These are phyloP conservation scores for Trissoscelio sp. DNA, from an alignment of 2,888 invertebrate species.

Conservation along the genomic window DNA sequence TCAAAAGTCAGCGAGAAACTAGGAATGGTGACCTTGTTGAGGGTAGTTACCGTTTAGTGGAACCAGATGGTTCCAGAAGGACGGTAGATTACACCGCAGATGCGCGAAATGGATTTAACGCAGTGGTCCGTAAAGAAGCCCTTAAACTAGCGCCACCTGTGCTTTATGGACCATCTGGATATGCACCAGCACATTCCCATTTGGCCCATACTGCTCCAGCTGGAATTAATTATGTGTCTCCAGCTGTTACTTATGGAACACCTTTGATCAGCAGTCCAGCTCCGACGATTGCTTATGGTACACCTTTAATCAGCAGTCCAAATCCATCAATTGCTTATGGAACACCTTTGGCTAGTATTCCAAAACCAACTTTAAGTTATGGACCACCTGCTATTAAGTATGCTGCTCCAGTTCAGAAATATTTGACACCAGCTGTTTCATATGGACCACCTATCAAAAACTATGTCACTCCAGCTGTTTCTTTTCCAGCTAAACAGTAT, in stretches of 20 bases:
- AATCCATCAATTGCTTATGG: neutral
- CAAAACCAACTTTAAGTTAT: neutral
- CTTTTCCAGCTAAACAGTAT: slow-evolving; percentile 12
- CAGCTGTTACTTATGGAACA: slow-evolving; percentile 22
- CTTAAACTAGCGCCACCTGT: slow-evolving; percentile 81
- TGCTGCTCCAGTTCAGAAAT: neutral
- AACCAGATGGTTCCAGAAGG: slow-evolving; percentile 54
- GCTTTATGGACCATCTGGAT: slow-evolving; percentile 64
- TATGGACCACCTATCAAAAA: neutral
- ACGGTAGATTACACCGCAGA: slow-evolving; percentile 81
- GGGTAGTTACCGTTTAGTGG: slow-evolving; percentile 60
- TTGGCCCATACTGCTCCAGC: neutral
- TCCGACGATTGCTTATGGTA: neutral
- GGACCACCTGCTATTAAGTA: neutral
- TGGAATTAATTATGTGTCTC: slow-evolving; percentile 1
- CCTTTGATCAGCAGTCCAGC: slow-evolving; percentile 4
- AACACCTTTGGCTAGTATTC: neutral
- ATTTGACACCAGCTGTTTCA: slow-evolving; percentile 9
- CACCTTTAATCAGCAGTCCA: neutral
- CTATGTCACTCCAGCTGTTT: slow-evolving; percentile 19
- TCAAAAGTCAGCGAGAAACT: slow-evolving; percentile 52
- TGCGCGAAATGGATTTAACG: slow-evolving; percentile 80
- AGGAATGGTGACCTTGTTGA: slow-evolving; percentile 53
- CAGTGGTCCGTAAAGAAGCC: slow-evolving; percentile 80
- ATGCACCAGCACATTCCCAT: slow-evolving; percentile 30